phyloP scores from a whole-genome alignment of 1,140 invertebrate species.

The Lepidurus couesii region DNA sequence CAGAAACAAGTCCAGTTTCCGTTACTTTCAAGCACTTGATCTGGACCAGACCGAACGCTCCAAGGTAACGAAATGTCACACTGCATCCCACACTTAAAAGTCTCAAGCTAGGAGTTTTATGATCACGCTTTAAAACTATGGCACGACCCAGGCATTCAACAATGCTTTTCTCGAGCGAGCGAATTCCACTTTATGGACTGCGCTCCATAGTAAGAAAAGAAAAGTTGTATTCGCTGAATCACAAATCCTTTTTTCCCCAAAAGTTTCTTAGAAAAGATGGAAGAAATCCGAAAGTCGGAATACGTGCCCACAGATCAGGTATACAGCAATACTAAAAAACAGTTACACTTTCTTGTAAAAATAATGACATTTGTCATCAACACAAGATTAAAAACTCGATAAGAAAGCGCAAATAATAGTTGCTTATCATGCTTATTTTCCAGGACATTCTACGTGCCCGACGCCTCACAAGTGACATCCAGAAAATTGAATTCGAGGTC shows the following conservation, averaged over 20 bases:
- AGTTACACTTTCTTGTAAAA: background rate
- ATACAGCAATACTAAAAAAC: constrained; percentile 16
- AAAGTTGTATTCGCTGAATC: constrained; percentile 22
- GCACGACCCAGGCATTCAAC: constrained; percentile 61
- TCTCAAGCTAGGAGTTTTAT: constrained; percentile 57
- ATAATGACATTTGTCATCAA: background rate
- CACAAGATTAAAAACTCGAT: constrained; percentile 24
- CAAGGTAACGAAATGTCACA: constrained; percentile 32
- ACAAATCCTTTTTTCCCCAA: constrained; percentile 37
- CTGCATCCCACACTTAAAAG: constrained; percentile 26
- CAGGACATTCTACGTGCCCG: constrained; percentile 63
- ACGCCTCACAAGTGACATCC: constrained; percentile 61
- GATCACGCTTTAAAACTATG: constrained; percentile 56
- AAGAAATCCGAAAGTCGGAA: constrained; percentile 52
- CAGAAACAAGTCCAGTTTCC: constrained; percentile 48
- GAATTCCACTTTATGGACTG: constrained; percentile 75
- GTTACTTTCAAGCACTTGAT: constrained; percentile 51
- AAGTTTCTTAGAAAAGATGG: constrained; percentile 62
- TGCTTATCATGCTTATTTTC: constrained; percentile 28
- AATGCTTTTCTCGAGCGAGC: constrained; percentile 63
- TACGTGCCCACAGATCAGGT: constrained; percentile 59
- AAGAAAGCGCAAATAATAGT: constrained; percentile 25
- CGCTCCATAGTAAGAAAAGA: constrained; percentile 63
- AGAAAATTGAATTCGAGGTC: constrained; percentile 65
- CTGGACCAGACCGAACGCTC: constrained; percentile 42